phyloP scores from a whole-genome alignment of 2,113 vertebrate species.

The Eublepharis macularius region DNA sequence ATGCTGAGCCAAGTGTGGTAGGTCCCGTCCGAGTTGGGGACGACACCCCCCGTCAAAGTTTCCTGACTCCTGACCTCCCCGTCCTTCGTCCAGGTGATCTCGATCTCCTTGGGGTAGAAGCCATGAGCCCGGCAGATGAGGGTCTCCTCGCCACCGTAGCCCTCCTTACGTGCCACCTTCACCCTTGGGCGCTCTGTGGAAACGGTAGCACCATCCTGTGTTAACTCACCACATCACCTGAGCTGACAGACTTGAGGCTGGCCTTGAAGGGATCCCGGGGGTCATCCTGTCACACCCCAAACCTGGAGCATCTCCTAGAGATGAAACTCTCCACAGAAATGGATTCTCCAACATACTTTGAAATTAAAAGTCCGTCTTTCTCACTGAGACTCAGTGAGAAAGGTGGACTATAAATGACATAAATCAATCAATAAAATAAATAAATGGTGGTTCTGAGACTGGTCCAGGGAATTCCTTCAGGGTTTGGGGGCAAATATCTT shows the following conservation, averaged over 20 bases:
- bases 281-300: neutral
- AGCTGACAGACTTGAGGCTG: neutral
- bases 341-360: neutral
- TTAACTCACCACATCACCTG: neutral
- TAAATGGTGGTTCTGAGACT: neutral
- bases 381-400: no score
- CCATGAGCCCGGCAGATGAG: neutral
- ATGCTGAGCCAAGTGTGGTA: no score
- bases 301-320: neutral
- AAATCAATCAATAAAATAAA: no score
- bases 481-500: no score
- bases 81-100: neutral
- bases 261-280: neutral
- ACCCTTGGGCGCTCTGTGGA: neutral
- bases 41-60: neutral
- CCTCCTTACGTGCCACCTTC: neutral
- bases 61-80: neutral
- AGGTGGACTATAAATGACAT: no score
- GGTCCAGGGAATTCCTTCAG: no score
- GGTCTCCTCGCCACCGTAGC: neutral
- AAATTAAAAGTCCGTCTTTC: no score
- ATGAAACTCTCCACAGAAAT: neutral
- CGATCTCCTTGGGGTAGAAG: neutral
- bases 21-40: no score
- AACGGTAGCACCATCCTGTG: neutral